phyloP scores from a whole-genome alignment of 2,888 invertebrate genomes.

The Lacanobia wlatinum region DNA sequence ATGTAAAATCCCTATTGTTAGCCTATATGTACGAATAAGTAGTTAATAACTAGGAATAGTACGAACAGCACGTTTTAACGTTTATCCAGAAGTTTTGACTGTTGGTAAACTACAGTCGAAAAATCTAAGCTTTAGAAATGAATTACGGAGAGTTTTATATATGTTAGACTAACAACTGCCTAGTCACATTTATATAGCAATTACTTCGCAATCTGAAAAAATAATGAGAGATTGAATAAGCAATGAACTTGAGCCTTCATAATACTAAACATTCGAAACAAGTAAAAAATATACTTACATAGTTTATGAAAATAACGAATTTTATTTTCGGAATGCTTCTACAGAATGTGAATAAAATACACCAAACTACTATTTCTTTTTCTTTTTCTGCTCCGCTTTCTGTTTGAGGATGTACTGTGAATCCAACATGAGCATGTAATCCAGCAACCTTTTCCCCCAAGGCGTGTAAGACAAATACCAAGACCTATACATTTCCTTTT shows the following conservation, averaged over 20 bases:
- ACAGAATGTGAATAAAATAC: neutral
- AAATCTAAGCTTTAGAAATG: too few species aligned
- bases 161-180: too few species aligned
- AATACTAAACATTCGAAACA: neutral
- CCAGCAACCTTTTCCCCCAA: constrained; percentile 77
- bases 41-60: too few species aligned
- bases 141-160: too few species aligned
- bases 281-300: neutral
- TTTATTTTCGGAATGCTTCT: neutral
- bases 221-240: neutral
- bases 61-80: too few species aligned
- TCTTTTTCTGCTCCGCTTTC: constrained; percentile 82
- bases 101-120: too few species aligned
- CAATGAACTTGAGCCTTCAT: neutral
- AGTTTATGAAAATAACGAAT: neutral
- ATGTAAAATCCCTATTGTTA: too few species aligned
- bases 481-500: constrained; percentile 84
- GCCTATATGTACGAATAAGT: too few species aligned
- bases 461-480: constrained; percentile 87
- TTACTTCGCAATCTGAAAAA: neutral
- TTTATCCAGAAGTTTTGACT: too few species aligned
- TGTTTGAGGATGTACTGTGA: constrained; percentile 78
- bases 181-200: neutral
- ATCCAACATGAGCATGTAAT: constrained; percentile 80
- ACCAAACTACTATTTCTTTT: constrained; percentile 23